Evolutionary conservation across 2,888 invertebrate species (phyloP).

Genomic region (Eilema depressum): DNA sequence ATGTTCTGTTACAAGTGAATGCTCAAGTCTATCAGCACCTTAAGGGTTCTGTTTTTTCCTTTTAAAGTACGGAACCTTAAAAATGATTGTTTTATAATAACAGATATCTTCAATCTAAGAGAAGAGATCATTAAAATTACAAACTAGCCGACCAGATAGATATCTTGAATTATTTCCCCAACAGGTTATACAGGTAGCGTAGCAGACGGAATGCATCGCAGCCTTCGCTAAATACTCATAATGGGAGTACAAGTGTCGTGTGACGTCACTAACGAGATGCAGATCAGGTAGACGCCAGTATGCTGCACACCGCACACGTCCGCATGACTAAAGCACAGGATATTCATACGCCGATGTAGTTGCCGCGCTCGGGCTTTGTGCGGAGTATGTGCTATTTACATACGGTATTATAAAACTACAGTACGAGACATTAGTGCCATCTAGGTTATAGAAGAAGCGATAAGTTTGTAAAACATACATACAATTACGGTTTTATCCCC

Average conservation of each 20-base stretch:
- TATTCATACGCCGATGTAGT: slow-evolving; percentile 28
- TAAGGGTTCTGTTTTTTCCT: too few species aligned
- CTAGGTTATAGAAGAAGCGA: not conserved
- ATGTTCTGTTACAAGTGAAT: too few species aligned
- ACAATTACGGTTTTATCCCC: too few species aligned
- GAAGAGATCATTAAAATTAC: not conserved
- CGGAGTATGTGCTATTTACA: slow-evolving; percentile 3
- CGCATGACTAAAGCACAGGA: slow-evolving; percentile 44
- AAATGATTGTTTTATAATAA: not conserved
- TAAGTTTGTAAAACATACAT: not conserved
- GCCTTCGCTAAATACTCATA: slow-evolving; percentile 26
- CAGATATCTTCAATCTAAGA: not conserved
- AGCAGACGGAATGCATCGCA: not conserved
- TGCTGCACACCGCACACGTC: slow-evolving; percentile 45
- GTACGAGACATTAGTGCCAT: not conserved
- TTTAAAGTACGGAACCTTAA: too few species aligned
- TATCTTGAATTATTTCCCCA: not conserved
- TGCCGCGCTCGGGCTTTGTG: slow-evolving; percentile 16
- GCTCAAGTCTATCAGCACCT: too few species aligned
- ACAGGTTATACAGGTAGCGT: not conserved
- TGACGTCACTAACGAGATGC: slow-evolving; percentile 39
- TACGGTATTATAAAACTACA: too few species aligned
- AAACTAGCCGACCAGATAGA: not conserved
- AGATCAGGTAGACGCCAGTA: slow-evolving; percentile 34
- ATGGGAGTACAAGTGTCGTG: slow-evolving; percentile 22